Evolutionary conservation across 2,888 invertebrate genomes (phyloP).

Genomic region (Hirtodrosophila histrioides): DNA sequence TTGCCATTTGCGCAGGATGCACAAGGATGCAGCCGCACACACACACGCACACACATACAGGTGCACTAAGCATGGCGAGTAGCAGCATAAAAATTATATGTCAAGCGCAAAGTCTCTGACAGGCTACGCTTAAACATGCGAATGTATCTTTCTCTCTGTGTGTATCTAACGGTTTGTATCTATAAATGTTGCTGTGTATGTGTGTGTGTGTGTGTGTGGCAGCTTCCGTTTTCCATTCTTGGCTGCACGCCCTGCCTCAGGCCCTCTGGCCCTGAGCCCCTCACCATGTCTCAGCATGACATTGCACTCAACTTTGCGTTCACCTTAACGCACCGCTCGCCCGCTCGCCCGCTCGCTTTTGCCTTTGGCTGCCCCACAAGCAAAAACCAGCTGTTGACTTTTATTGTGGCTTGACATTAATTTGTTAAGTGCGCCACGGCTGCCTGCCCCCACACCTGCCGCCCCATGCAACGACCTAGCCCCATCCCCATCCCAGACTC

Average conservation of each 20-base stretch:
- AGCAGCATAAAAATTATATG: conserved; percentile 70
- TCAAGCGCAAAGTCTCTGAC: conserved; percentile 72
- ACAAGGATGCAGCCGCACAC: conserved; percentile 39
- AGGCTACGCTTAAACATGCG: conserved; percentile 54
- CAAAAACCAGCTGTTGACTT: conserved; percentile 75
- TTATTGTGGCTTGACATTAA: conserved; percentile 80
- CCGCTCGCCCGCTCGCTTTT: neutral
- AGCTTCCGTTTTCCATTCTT: conserved; percentile 49
- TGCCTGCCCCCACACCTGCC: conserved; percentile 36
- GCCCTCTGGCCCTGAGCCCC: neutral
- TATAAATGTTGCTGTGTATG: conserved; percentile 39
- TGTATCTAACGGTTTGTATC: conserved; percentile 15
- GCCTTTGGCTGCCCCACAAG: conserved; percentile 35
- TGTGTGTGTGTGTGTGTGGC: conserved; percentile 31
- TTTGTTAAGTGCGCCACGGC: conserved; percentile 74
- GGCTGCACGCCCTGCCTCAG: conserved; percentile 7
- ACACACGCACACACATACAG: conserved; percentile 30
- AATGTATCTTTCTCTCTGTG: conserved; percentile 11
- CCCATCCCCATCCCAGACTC: neutral
- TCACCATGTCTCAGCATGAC: conserved; percentile 60
- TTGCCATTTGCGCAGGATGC: conserved; percentile 62
- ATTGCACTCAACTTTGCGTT: conserved; percentile 69
- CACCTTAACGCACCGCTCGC: conserved; percentile 20
- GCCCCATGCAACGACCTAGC: neutral
- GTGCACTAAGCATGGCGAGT: conserved; percentile 21